These are phyloP conservation scores for Phrynocephalus versicolor DNA, from an alignment of 2,113 vertebrate species.

Conservation along the genomic window DNA sequence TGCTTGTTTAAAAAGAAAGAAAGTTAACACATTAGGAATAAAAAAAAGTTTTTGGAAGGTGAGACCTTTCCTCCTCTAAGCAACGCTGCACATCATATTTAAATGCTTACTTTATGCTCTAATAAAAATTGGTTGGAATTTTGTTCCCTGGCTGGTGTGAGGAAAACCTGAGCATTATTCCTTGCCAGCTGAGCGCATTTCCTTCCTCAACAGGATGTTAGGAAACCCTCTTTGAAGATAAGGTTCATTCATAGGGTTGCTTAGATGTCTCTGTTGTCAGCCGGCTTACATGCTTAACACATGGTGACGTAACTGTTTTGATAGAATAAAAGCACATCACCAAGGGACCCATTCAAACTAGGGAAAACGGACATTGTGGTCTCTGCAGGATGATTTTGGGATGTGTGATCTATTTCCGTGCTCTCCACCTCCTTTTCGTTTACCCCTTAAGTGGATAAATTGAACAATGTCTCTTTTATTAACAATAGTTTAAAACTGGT, in stretches of 20 bases:
- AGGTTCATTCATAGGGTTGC: conserved; percentile 9
- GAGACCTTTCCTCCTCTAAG: background rate
- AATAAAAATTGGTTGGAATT: background rate
- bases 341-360: background rate
- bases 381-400: background rate
- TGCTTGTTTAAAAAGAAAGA: background rate
- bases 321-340: background rate
- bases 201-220: conserved; percentile 9
- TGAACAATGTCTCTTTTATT: too few species aligned
- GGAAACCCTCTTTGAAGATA: conserved; percentile 16
- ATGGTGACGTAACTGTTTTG: conserved; percentile 14
- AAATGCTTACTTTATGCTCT: fast-evolving
- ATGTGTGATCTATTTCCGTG: too few species aligned
- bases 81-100: fast-evolving
- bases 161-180: background rate
- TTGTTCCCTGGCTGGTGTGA: background rate
- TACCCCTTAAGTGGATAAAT: too few species aligned
- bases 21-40: background rate
- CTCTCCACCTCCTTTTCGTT: too few species aligned
- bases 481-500: too few species aligned
- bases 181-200: background rate
- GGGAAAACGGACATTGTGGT: background rate
- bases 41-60: background rate
- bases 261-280: background rate
- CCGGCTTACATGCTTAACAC: background rate